Conservation (phyloP, 2,888 invertebrate genomes). For the Kryphioiulus occultus region DNA sequence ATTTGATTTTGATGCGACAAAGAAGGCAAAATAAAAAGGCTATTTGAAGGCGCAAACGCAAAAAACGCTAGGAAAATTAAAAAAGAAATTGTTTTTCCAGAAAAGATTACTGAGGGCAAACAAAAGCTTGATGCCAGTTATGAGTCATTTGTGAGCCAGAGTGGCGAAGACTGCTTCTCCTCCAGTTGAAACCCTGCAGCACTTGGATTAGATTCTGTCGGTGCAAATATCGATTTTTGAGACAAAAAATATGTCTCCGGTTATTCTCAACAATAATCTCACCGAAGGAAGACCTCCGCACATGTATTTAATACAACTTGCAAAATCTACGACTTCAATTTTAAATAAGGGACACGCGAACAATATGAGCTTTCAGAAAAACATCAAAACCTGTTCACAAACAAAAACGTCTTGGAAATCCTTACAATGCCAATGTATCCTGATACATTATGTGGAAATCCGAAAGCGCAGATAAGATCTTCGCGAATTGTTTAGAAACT, state of each 20-base stretch:
- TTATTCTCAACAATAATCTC: conserved; percentile 17
- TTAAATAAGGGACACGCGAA: neutral
- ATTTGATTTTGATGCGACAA: neutral
- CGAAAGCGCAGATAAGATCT: too few species aligned
- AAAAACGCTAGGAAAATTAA: neutral
- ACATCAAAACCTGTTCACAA: neutral
- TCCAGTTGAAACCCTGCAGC: neutral
- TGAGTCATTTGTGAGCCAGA: neutral
- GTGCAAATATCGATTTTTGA: conserved; percentile 9
- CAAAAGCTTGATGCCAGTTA: neutral
- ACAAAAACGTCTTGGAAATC: neutral
- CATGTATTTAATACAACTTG: neutral
- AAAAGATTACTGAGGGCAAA: neutral
- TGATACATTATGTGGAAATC: too few species aligned
- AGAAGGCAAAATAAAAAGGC: neutral
- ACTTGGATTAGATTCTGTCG: neutral
- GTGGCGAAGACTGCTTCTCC: neutral
- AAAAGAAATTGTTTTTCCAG: neutral
- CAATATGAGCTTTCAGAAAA: neutral
- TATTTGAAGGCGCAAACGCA: neutral
- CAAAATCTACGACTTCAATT: neutral
- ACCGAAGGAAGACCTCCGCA: neutral
- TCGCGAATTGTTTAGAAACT: too few species aligned
- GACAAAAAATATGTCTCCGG: neutral
- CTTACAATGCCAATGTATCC: neutral